Evolutionary conservation across 2,797 vertebrate species (phyloP), one percentile per base, ranked within the genome.

Genomic region (Eleutherodactylus coqui): DNA sequence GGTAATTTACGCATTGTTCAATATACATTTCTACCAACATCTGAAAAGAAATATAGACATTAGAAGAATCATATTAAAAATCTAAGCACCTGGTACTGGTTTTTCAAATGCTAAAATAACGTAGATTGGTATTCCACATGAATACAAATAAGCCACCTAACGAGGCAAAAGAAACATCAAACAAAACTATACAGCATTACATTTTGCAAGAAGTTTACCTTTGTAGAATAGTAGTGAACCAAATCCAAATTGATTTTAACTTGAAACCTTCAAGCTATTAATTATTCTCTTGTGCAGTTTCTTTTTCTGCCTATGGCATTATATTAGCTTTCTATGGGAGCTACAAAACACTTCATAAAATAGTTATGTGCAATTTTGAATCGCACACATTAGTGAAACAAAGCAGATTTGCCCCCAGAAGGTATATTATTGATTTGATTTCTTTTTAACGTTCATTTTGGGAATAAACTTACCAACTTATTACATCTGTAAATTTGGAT

Each of bases 201-300:
- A 67, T 91, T 92, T 91, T 86, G 86, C 87, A 88, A 87, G 91
- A 88, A 88, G 84, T 89, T 84, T 84, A 83, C n/a, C 86, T 69
- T 73, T 88, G 87, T 90, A 89, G 89, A 91, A 77, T 82, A 89
- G 79, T 89, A 90, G 92, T 91, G 89, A 94, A 92, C 92, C 91
- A 90, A 88, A 90, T 90, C 89, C 87, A 91, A 90, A 90, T 92
- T 90, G 91, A 55, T 77, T 88, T 51, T 89, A 88, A 88, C 85
- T 90, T 90, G 88, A 86, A 77, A 85, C 85, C 80, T 87, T 89
- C 84, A 83, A 91, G 78, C 89, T 90, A 91, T 81, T 90, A 91
- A 89, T 85, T 89, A 55, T n/a, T 92, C 89, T 88, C 91, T 79
- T 89, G 90, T 90, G 91, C 85, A 91, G 92, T 88, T 89, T 88